These are phyloP conservation scores for Amphiprion percula DNA, from an alignment of 2,113 vertebrate species.

Conservation along the genomic window DNA sequence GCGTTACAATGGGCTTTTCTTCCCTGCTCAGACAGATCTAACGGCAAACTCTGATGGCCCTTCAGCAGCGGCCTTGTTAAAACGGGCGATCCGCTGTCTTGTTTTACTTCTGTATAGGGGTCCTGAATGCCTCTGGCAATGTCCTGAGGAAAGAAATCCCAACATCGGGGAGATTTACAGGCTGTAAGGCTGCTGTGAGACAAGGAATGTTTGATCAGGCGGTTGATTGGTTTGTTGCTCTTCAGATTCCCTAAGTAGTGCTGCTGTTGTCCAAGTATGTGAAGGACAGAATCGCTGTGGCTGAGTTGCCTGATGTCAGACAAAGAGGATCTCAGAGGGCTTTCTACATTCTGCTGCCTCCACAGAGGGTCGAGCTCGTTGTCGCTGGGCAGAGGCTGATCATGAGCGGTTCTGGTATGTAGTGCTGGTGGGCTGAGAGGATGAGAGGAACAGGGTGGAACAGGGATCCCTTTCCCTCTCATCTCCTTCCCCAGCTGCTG, in stretches of 20 bases:
- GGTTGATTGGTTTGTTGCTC: slow-evolving; percentile 72
- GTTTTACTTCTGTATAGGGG: slow-evolving; percentile 64
- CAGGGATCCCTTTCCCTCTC: slow-evolving; percentile 85
- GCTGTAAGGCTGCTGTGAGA: slow-evolving; percentile 78
- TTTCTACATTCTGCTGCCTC: slow-evolving; percentile 81
- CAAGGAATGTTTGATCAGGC: slow-evolving; percentile 65
- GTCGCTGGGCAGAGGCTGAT: slow-evolving; percentile 79
- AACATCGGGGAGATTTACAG: background rate
- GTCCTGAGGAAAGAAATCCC: slow-evolving; percentile 36
- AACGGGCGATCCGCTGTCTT: slow-evolving; percentile 56
- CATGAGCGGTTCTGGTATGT: slow-evolving; percentile 60
- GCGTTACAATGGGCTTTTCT: slow-evolving; percentile 30
- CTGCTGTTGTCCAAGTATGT: slow-evolving; percentile 77
- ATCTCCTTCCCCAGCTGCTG: slow-evolving; percentile 88
- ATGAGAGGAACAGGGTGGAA: slow-evolving; percentile 49
- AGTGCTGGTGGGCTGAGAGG: slow-evolving; percentile 40
- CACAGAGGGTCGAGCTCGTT: slow-evolving; percentile 87
- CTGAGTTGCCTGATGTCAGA: slow-evolving; percentile 85
- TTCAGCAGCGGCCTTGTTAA: slow-evolving; percentile 75
- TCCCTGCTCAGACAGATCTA: slow-evolving; percentile 76
- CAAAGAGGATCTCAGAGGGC: slow-evolving; percentile 80
- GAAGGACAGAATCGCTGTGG: slow-evolving; percentile 92
- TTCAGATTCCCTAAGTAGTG: slow-evolving; percentile 70
- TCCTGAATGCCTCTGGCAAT: slow-evolving; percentile 73
- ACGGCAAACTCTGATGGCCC: slow-evolving; percentile 85